Conservation (phyloP, 2,888 invertebrate species). For the Lasioglossum vierecki region DNA sequence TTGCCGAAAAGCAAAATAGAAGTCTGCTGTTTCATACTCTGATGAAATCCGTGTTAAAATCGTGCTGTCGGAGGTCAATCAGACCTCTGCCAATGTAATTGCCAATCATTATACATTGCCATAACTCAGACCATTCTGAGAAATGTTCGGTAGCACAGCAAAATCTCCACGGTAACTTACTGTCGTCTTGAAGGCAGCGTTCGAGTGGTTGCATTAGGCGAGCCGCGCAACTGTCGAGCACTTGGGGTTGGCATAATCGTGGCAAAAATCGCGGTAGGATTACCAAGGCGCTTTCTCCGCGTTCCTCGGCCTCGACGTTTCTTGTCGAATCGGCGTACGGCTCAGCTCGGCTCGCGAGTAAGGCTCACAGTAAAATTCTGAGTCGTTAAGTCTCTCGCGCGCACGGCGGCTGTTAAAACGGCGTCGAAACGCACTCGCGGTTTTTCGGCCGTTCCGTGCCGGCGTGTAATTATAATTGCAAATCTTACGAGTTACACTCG, state of each 20-base stretch:
- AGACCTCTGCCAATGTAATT: too few relatives aligned
- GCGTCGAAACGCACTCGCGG: constrained; percentile 18
- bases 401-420: not conserved
- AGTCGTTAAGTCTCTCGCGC: not conserved
- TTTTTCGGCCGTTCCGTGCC: constrained; percentile 18
- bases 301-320: not conserved
- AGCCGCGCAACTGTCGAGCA: not conserved
- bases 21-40: too few relatives aligned
- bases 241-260: not conserved
- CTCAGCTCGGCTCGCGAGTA: not conserved
- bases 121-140: too few relatives aligned
- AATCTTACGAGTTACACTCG: constrained; percentile 27
- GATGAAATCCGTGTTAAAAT: too few relatives aligned
- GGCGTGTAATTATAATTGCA: constrained; percentile 49
- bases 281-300: not conserved
- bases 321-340: not conserved
- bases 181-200: not conserved
- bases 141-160: not conserved
- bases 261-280: not conserved
- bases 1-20: too few relatives aligned
- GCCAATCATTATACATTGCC: too few relatives aligned
- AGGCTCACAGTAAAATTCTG: not conserved
- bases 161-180: not conserved
- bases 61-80: too few relatives aligned
- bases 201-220: not conserved